Evolutionary conservation across 2,888 invertebrate species (phyloP), one percentile per base, ranked within the genome.

Genomic region (Ethmia dodecea): DNA sequence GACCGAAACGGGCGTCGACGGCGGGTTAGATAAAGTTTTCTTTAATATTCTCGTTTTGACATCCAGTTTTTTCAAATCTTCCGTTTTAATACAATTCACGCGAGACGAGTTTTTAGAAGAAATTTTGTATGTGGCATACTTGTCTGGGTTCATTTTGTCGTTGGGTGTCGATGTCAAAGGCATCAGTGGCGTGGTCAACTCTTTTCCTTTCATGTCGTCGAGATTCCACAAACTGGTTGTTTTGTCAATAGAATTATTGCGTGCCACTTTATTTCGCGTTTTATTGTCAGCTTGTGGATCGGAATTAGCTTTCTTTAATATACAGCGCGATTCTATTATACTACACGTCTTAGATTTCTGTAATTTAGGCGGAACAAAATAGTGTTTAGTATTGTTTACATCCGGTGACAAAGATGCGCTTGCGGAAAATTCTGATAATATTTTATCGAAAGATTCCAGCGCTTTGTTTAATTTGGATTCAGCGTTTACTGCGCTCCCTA

Each of bases 271-370:
- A 50, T 66, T 76, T 35, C 74, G 62, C 31, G 58, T 47, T 53
- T 67, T 73, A 43, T 51, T 60, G 41, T 71, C 65, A 47, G 67
- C 67, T 39, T 80, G 65, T 0, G 87, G 76, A 52, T 84, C 79
- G 3, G 88, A 88, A 52, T 79, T 78, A 6, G 84, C 72, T 60
- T 90, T 90, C 60, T 91, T 90, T 32, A 90, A 67, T 48, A 91
- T 89, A 60, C 91, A 92, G 41, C 90, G 88, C 1, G 91, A 91
- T 66, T 91, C 91, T 34, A 91, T 91, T 39, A 91, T 91, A 56
- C 90, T 90, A 63, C 91, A 91, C 48, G 92, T 92, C 60, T 91
- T 90, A 1, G 92, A 90, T 63, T 92, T 92, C 53, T 91, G 88
- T 48, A 92, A 67, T 66, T 89, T 89, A 28, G 89, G 89, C 31